Evolutionary conservation across 2,888 invertebrate genomes (phyloP).

Genomic region (Eustalomyia histrio): DNA sequence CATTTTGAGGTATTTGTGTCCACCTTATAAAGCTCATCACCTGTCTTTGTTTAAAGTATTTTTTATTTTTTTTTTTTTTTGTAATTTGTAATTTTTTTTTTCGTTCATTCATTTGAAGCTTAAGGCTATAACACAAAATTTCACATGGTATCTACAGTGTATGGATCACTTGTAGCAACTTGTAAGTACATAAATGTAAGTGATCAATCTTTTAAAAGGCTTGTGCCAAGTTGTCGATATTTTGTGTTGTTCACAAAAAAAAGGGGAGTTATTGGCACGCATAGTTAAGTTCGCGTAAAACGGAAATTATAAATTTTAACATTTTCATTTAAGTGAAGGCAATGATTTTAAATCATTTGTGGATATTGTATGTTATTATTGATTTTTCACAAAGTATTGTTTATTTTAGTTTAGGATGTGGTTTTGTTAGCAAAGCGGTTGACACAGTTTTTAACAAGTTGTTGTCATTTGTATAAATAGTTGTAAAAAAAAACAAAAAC

Average conservation of each 20-base stretch:
- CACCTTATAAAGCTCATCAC: background rate
- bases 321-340: conserved; percentile 57
- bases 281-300: conserved; percentile 56
- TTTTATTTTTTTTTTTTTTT: too few relatives aligned
- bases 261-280: conserved; percentile 60
- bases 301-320: conserved; percentile 63
- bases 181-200: conserved; percentile 23
- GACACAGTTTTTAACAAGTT: conserved; percentile 59
- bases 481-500: background rate
- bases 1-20: background rate
- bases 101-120: background rate
- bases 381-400: conserved; percentile 33
- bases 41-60: background rate
- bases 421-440: conserved; percentile 43
- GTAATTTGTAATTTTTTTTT: background rate
- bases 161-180: conserved; percentile 40
- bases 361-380: conserved; percentile 18
- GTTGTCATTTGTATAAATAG: conserved; percentile 45
- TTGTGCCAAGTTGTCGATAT: conserved; percentile 38
- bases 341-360: conserved; percentile 60
- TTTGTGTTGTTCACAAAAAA: conserved; percentile 13
- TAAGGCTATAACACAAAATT: background rate
- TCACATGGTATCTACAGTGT: background rate
- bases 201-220: conserved; percentile 48
- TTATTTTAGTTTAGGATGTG: conserved; percentile 29